phyloP scores from a whole-genome alignment of 2,888 invertebrate genomes.

The Leptinotarsa haldemani region DNA sequence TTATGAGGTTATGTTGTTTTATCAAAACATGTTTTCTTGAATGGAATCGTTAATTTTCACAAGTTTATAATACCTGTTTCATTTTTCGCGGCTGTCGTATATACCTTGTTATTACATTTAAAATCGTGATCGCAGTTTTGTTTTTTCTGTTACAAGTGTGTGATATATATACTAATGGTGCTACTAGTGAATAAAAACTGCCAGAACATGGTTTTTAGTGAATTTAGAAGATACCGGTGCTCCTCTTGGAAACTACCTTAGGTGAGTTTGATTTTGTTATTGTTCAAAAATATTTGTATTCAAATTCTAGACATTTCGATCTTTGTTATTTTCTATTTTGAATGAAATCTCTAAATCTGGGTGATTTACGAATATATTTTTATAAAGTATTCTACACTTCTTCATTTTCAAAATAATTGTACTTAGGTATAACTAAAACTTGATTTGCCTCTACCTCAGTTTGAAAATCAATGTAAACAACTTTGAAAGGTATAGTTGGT shows the following conservation, averaged over 20 bases:
- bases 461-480: slow-evolving; percentile 11
- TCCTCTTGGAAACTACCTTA: not conserved
- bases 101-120: not conserved
- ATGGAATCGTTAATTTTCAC: not conserved
- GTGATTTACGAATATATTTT: not conserved
- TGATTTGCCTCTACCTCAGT: not conserved
- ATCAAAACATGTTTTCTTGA: slow-evolving; percentile 28
- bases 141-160: not conserved
- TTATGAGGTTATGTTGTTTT: slow-evolving; percentile 40
- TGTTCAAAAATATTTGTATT: too few relatives aligned
- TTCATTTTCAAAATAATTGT: not conserved
- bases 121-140: not conserved
- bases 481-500: not conserved
- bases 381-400: not conserved
- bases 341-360: not conserved
- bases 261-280: slow-evolving; percentile 6
- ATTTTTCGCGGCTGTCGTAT: too few relatives aligned
- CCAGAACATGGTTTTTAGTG: not conserved
- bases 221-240: not conserved
- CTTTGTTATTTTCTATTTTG: not conserved
- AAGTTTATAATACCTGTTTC: not conserved
- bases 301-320: too few relatives aligned
- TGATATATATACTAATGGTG: slow-evolving; percentile 12
- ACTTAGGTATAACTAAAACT: too few relatives aligned
- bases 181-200: not conserved